Conservation (phyloP, 2,797 vertebrate genomes). For the Octomys mimax region DNA sequence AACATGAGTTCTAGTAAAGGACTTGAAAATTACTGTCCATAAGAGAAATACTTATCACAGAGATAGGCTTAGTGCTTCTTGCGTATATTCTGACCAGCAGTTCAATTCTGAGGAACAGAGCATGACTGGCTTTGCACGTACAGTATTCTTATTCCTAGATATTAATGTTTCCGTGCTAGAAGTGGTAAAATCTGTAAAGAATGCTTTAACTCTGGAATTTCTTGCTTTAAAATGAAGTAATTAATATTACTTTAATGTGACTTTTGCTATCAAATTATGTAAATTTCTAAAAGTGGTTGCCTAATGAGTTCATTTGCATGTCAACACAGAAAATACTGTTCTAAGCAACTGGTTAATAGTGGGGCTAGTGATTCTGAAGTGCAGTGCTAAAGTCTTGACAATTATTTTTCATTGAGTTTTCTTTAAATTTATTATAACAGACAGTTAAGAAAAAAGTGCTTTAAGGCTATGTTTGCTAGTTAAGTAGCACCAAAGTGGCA, state of each 20-base stretch:
- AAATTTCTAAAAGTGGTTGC: slow-evolving; percentile 81
- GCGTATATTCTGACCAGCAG: background rate
- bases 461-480: background rate
- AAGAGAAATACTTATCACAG: background rate
- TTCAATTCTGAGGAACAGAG: background rate
- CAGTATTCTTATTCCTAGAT: background rate
- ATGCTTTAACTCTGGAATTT: slow-evolving; percentile 47
- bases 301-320: slow-evolving; percentile 75
- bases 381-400: slow-evolving; percentile 67
- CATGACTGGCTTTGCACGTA: background rate
- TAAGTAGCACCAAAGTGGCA: slow-evolving; percentile 6
- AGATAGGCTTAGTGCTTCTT: background rate
- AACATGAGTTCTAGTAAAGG: slow-evolving; percentile 6
- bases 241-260: slow-evolving; percentile 71
- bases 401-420: slow-evolving; percentile 27
- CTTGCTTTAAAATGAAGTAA: slow-evolving; percentile 62
- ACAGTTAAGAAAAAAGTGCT: slow-evolving; percentile 21
- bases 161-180: background rate
- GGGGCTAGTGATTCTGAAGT: slow-evolving; percentile 36
- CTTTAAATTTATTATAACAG: slow-evolving; percentile 49
- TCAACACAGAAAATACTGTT: slow-evolving; percentile 67
- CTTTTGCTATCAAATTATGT: slow-evolving; percentile 65
- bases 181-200: background rate
- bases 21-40: slow-evolving; percentile 5
- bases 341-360: slow-evolving; percentile 9